Evolutionary conservation across 2,113 vertebrate species (phyloP).

Genomic region (Megaceryle maxima): DNA sequence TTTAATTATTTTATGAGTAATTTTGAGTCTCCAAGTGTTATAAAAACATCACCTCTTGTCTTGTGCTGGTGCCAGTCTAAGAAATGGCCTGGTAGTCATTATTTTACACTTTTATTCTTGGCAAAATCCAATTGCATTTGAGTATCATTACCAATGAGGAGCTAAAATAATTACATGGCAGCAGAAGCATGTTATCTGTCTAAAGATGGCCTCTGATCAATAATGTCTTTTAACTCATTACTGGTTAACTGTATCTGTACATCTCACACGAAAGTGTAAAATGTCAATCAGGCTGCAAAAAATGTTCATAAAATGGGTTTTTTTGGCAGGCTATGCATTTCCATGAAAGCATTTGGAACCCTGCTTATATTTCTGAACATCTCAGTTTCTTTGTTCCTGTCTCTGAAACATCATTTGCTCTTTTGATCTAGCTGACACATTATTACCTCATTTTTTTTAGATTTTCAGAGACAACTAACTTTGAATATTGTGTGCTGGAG

Average conservation of each 20-base stretch:
- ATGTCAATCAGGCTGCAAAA: neutral
- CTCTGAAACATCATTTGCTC: neutral
- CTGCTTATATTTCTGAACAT: neutral
- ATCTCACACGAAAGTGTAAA: neutral
- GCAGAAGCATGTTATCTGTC: neutral
- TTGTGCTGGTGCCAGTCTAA: neutral
- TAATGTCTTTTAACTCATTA: neutral
- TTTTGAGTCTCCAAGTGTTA: neutral
- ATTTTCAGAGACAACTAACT: neutral
- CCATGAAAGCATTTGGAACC: neutral
- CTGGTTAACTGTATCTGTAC: neutral
- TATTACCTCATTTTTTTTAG: neutral
- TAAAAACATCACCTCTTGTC: neutral
- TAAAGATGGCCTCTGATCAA: neutral
- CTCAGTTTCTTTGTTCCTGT: neutral
- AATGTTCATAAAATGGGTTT: neutral
- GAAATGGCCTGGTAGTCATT: neutral
- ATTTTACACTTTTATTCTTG: neutral
- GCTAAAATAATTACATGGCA: neutral
- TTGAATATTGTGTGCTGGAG: neutral
- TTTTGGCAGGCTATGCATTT: neutral
- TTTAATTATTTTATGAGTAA: neutral
- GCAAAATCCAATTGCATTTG: neutral
- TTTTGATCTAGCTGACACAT: neutral
- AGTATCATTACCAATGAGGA: neutral